Evolutionary conservation across 2,797 vertebrate species (phyloP).

Genomic region (Ammospiza maritima): DNA sequence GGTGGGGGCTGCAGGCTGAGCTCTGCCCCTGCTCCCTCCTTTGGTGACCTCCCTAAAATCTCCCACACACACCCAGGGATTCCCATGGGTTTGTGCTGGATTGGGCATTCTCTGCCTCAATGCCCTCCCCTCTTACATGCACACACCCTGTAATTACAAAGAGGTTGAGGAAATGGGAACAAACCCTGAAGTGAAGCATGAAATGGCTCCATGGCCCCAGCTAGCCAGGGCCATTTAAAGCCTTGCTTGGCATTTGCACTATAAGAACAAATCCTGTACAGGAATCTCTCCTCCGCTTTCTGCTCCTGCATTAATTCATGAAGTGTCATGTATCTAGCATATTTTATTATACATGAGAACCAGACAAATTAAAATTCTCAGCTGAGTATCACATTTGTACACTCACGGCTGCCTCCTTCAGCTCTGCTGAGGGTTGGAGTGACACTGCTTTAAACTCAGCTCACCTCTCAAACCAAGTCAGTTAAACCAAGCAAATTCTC

Average conservation of each 20-base stretch:
- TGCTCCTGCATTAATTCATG: constrained; percentile 62
- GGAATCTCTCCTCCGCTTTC: not conserved
- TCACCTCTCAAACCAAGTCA: not conserved
- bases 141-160: not conserved
- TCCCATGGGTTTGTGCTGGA: not conserved
- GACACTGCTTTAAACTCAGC: not conserved
- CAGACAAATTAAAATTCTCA: constrained; percentile 1
- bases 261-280: constrained; percentile 16
- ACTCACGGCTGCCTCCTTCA: not conserved
- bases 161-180: not conserved
- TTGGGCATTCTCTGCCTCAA: not conserved
- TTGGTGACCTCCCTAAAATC: not conserved
- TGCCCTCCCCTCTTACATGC: fast-evolving
- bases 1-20: not conserved
- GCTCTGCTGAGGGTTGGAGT: not conserved
- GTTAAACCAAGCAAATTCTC: not conserved
- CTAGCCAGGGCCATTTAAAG: not conserved
- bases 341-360: constrained; percentile 52
- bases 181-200: constrained; percentile 12
- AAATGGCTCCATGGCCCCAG: not conserved
- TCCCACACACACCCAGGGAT: fast-evolving
- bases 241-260: constrained; percentile 31
- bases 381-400: not conserved
- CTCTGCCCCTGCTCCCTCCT: not conserved
- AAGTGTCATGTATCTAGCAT: constrained; percentile 31